Evolutionary conservation across 2,888 invertebrate species (phyloP).

Genomic region (Dolichopus griseipennis): DNA sequence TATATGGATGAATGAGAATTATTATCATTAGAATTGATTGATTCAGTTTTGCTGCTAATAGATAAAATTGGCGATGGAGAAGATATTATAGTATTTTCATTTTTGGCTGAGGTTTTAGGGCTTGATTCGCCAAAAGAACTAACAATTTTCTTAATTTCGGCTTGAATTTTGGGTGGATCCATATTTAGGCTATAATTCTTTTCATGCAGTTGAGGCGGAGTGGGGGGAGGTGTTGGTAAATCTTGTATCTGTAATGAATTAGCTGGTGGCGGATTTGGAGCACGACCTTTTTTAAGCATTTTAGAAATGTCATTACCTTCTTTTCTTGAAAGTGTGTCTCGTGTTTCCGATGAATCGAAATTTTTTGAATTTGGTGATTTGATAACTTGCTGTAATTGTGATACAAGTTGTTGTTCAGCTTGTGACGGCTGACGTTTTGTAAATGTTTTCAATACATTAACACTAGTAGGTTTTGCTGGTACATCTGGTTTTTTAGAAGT

Average conservation of each 20-base stretch:
- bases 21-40: not conserved
- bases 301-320: conserved; percentile 37
- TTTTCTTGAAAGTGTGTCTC: conserved; percentile 27
- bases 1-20: conserved; percentile 50
- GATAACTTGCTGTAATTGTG: conserved; percentile 47
- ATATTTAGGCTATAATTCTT: conserved; percentile 28
- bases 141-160: conserved; percentile 18
- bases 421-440: conserved; percentile 45
- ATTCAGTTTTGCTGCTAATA: conserved; percentile 9
- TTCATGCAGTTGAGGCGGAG: conserved; percentile 39
- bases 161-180: conserved; percentile 4
- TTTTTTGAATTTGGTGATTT: conserved; percentile 29
- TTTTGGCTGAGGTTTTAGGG: conserved; percentile 11
- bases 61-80: not conserved
- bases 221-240: conserved; percentile 36
- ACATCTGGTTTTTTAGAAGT: conserved; percentile 54
- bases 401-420: conserved; percentile 47
- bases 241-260: conserved; percentile 24
- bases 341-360: conserved; percentile 12
- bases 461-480: conserved; percentile 58
- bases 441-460: conserved; percentile 49
- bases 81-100: conserved; percentile 13
- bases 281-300: conserved; percentile 60
- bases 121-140: conserved; percentile 17
- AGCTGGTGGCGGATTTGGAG: conserved; percentile 60